These are phyloP conservation scores for Vireo altiloquus DNA, from an alignment of 2,113 vertebrate genomes.

Conservation along the genomic window DNA sequence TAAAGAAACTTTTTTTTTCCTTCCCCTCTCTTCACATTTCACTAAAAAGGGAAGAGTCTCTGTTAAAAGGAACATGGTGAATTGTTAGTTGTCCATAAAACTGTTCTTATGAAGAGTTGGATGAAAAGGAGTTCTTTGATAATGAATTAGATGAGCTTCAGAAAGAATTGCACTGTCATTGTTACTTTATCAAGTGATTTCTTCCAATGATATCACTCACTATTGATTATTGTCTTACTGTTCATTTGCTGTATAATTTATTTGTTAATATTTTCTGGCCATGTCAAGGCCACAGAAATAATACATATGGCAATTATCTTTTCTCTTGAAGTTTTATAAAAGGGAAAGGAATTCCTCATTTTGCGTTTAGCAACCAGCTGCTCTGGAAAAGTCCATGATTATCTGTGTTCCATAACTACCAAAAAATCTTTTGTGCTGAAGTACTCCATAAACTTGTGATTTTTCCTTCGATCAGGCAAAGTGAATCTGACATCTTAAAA, in stretches of 20 bases:
- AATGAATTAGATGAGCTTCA: slow-evolving; percentile 61
- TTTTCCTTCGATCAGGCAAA: background rate
- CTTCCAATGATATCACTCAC: background rate
- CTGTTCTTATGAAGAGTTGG: slow-evolving; percentile 58
- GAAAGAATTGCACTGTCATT: slow-evolving; percentile 40
- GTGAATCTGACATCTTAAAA: background rate
- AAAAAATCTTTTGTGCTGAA: background rate
- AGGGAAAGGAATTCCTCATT: background rate
- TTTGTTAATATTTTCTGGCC: background rate
- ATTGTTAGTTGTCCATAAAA: slow-evolving; percentile 62
- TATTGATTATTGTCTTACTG: background rate
- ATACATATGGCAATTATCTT: background rate
- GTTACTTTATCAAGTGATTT: slow-evolving; percentile 63
- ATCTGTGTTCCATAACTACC: background rate
- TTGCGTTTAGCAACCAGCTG: background rate
- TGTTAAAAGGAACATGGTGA: slow-evolving; percentile 39
- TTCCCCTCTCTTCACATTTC: background rate
- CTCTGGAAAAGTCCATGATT: background rate
- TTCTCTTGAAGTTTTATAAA: background rate
- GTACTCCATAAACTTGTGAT: background rate
- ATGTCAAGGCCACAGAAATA: background rate
- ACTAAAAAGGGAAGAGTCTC: slow-evolving; percentile 41
- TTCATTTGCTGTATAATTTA: background rate
- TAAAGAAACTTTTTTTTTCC: background rate
- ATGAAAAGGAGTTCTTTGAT: slow-evolving; percentile 65